Evolutionary conservation across 1,140 invertebrate genomes (phyloP).

Genomic region (Drosophila melanica): DNA sequence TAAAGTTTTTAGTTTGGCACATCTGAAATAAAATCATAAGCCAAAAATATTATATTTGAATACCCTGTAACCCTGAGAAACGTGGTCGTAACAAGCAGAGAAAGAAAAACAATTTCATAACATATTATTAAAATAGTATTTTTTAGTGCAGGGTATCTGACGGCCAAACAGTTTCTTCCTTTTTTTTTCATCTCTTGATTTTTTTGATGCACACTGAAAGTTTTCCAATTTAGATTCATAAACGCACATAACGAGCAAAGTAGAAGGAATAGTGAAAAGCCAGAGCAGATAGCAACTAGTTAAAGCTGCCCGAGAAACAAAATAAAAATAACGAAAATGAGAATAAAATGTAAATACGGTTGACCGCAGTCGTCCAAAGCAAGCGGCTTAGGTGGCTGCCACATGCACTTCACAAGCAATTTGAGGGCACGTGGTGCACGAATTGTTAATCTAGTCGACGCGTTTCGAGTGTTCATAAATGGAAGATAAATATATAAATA

Average conservation of each 20-base stretch:
- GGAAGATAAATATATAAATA: constrained; percentile 2
- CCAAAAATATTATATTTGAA: neutral
- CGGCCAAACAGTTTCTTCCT: neutral
- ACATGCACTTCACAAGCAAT: constrained; percentile 43
- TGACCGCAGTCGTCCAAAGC: constrained; percentile 5
- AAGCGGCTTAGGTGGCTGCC: neutral
- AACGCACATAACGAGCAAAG: constrained; percentile 24
- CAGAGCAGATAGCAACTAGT: neutral
- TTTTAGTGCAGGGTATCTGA: neutral
- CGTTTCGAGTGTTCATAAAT: constrained; percentile 23
- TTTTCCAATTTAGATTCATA: constrained; percentile 69
- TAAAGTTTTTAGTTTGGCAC: constrained; percentile 38
- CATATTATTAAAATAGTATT: too few relatives aligned
- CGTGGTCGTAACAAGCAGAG: too few relatives aligned
- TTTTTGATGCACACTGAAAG: constrained; percentile 31
- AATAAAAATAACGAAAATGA: constrained; percentile 13
- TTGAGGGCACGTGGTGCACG: constrained; percentile 13
- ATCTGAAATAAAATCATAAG: constrained; percentile 43
- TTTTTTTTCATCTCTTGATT: neutral
- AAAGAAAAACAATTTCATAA: too few relatives aligned
- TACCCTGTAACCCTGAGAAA: neutral
- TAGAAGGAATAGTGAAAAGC: constrained; percentile 5
- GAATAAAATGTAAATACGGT: constrained; percentile 15
- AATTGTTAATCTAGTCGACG: constrained; percentile 34
- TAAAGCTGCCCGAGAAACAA: neutral